phyloP scores from a whole-genome alignment of 1,140 invertebrate genomes.

The Thalassaphorura encarpata region DNA sequence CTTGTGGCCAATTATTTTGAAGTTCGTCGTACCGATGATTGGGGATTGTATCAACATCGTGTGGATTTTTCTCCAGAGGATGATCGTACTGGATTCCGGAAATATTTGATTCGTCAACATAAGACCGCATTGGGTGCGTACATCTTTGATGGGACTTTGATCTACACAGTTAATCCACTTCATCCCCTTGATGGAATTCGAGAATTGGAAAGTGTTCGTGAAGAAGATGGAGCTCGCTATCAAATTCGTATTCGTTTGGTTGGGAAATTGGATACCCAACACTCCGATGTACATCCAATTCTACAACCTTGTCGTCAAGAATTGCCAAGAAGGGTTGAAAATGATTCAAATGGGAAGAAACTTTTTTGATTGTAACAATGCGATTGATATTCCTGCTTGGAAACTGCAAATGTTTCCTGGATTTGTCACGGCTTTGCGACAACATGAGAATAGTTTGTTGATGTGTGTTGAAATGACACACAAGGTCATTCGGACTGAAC shows the following conservation, averaged over 20 bases:
- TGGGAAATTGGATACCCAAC: neutral
- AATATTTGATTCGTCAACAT: slow-evolving; percentile 48
- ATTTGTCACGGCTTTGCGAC: slow-evolving; percentile 62
- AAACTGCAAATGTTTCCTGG: slow-evolving; percentile 62
- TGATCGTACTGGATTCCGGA: slow-evolving; percentile 51
- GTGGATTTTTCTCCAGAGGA: slow-evolving; percentile 65
- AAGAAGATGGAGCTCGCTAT: neutral
- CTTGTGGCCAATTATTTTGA: slow-evolving; percentile 59
- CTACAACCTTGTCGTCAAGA: slow-evolving; percentile 63
- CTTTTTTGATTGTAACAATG: slow-evolving; percentile 29
- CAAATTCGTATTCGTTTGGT: neutral
- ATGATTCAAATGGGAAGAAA: slow-evolving; percentile 47
- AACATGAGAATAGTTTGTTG: slow-evolving; percentile 58
- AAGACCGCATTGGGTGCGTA: slow-evolving; percentile 41
- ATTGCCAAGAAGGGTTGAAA: slow-evolving; percentile 48
- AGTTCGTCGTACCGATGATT: slow-evolving; percentile 51
- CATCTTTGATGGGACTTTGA: slow-evolving; percentile 20
- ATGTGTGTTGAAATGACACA: slow-evolving; percentile 44
- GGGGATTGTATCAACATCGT: slow-evolving; percentile 67
- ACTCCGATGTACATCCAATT: slow-evolving; percentile 43
- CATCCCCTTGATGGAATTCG: neutral
- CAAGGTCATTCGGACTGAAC: slow-evolving; percentile 16
- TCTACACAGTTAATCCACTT: neutral
- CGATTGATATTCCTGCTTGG: slow-evolving; percentile 39
- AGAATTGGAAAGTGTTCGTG: neutral